Base-by-base conservation (phyloP, 2,113 vertebrate species). In the Clupea harengus region DNA sequence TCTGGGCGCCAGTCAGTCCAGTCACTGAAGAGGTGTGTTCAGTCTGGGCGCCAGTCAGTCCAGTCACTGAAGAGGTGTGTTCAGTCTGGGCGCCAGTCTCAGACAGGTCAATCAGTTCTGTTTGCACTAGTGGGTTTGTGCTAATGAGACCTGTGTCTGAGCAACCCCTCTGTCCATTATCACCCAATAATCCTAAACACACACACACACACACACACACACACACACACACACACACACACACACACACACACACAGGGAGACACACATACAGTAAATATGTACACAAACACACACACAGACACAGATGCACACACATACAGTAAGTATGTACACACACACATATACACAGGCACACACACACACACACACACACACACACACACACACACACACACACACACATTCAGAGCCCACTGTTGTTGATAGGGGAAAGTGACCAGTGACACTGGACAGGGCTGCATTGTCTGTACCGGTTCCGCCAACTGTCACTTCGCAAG, bases 111-210 rank as follows among this genome's bases (percentile, higher is more conserved):
- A 57, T 85, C 47, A 83, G 81, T 47, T 22, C 52, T 86, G 87
- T 85, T 85, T 83, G 82, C 85, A 60, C 85, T 75, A 72, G 47
- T 80, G 81, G 82, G 49, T 52, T 78, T 46, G 39, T 18, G 81
- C 81, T 81, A 87, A 75, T 32, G 20, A 82, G 44, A 18, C 81
- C 49, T 49, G 45, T 81, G 28, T 49, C 60, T 32, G 75, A 60
- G 18, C 22, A 44, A 28, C 39, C 39, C 39, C 39, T 39, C 39
- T 39, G 39, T 39, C 39, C 39, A 1, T 39, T 39, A 39, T 39
- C 39, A 39, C 39, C 39, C 39, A 39, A 0, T 22, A 67, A 54
- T 50, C 8, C 25, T 45, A 45, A 25, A 32, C 17, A 82, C 49
- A 86, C 9, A 86, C 49, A 72, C 50, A 83, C 82, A 39, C 82